Percentiles rank a stretch among this genome's conserved stretches.
Evolutionary conservation across 2,797 vertebrate genomes (phyloP).

Genomic region (Acanthis flammea): DNA sequence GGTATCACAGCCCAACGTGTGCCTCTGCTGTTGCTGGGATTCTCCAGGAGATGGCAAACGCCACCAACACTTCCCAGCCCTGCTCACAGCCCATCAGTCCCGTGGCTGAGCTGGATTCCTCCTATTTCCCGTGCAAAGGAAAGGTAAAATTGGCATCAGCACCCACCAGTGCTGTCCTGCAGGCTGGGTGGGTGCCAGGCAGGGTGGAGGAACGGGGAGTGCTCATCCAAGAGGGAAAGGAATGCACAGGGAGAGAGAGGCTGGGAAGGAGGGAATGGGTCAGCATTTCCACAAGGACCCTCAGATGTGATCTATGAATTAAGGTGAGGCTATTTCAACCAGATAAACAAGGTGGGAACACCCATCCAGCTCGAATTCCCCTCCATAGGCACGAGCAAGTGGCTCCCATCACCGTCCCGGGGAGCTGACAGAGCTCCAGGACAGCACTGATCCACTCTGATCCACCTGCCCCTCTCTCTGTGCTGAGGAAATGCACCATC

Average conservation of each 20-base stretch:
- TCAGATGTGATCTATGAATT: neutral
- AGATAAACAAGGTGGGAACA: neutral
- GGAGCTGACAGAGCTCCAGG: neutral
- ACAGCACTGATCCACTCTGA: rapidly evolving
- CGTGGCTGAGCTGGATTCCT: neutral
- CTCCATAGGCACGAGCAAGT: rapidly evolving
- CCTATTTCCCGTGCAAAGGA: too few relatives aligned
- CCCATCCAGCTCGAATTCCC: neutral
- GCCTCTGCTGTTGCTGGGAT: neutral
- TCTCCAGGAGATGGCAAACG: conserved; percentile 70
- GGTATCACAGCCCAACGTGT: rapidly evolving
- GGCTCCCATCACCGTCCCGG: neutral
- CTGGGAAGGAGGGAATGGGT: neutral
- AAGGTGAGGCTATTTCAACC: neutral
- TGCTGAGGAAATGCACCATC: rapidly evolving
- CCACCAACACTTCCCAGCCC: neutral
- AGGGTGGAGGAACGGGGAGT: rapidly evolving
- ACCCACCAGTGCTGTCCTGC: neutral
- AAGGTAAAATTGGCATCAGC: neutral
- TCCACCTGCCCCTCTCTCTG: neutral
- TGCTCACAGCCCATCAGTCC: neutral
- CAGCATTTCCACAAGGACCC: neutral
- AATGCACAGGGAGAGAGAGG: neutral
- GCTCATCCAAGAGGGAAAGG: neutral
- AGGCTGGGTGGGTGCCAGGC: neutral